Evolutionary conservation across 2,797 vertebrate genomes (phyloP), one percentile per base, ranked within the genome.

Genomic region (Hippoglossus hippoglossus): DNA sequence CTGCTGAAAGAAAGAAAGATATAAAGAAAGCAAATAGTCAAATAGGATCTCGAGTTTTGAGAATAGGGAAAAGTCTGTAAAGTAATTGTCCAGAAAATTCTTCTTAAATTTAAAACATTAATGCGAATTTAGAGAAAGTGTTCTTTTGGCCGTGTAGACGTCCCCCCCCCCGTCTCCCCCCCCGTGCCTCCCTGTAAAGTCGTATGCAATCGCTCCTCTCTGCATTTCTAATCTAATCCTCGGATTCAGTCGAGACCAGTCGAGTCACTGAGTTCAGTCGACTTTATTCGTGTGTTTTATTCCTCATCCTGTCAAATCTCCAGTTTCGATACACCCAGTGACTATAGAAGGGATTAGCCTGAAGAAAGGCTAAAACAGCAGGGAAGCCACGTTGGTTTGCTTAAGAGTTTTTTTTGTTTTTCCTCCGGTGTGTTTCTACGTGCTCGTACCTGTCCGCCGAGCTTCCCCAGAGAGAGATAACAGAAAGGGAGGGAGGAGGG

Each of bases 371-470:
- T 57, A 63, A 63, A 58, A 47, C 15, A 51, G 16, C 55, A 58
- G 8, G 12, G 61, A 50, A 34, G 60, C 39, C 6, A 22, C 52
- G 22, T 69, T 52, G 18, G 60, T 75, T 80, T 71, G 56, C 53
- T 58, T 34, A 63, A 34, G 63, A 55, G 41, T 75, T 79, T 75
- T 79, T 22, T 70, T 66, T 59, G 34, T 60, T 44, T 60, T 44
- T 16, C 10, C 44, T 68, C 22, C 3, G 0, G 50, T 22, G 0
- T 12, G 67, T 79, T 76, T 34, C 1, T 57, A 44, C 90, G 4
- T 89, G 91, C 77, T 80, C 67, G 1, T 85, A 88, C 91, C 69
- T 88, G 91, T 85, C 77, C 5, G 19, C 70, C 0, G n/a, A 74
- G 66, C 58, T 57, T 79, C 82, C 73, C 70, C 57, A 34, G 78